Evolutionary conservation across 2,113 vertebrate genomes (phyloP).

Genomic region (Camelus bactrianus): DNA sequence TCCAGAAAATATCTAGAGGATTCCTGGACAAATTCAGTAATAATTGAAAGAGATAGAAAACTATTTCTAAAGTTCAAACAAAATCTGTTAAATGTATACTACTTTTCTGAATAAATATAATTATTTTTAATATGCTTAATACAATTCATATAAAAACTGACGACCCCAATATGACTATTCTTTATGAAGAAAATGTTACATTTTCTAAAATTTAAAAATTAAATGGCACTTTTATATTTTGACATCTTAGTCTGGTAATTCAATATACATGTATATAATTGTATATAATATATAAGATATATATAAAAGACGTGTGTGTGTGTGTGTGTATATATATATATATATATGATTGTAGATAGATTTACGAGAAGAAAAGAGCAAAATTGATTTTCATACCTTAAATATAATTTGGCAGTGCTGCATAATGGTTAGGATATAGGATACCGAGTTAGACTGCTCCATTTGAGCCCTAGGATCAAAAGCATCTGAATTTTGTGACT

Average conservation of each 20-base stretch:
- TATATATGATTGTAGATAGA: background rate
- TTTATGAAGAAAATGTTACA: background rate
- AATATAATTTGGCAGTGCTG: background rate
- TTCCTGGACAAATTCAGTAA: slow-evolving; percentile 63
- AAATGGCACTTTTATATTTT: background rate
- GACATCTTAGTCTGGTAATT: background rate
- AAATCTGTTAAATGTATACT: slow-evolving; percentile 5
- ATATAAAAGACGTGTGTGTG: background rate
- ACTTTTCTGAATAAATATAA: background rate
- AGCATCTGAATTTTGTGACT: background rate
- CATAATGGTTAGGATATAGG: background rate
- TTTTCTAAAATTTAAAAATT: background rate
- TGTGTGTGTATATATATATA: background rate
- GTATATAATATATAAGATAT: background rate
- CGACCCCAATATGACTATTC: background rate
- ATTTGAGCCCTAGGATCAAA: background rate
- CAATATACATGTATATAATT: background rate
- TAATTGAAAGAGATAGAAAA: slow-evolving; percentile 69
- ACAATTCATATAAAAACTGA: background rate
- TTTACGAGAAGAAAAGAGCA: background rate
- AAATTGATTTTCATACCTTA: background rate
- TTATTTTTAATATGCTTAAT: background rate
- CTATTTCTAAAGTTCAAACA: slow-evolving; percentile 53
- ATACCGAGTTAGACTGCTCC: background rate
- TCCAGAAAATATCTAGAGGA: slow-evolving; percentile 66